Conservation (phyloP, 2,797 vertebrate genomes). For the Mormyrops attenuatus region DNA sequence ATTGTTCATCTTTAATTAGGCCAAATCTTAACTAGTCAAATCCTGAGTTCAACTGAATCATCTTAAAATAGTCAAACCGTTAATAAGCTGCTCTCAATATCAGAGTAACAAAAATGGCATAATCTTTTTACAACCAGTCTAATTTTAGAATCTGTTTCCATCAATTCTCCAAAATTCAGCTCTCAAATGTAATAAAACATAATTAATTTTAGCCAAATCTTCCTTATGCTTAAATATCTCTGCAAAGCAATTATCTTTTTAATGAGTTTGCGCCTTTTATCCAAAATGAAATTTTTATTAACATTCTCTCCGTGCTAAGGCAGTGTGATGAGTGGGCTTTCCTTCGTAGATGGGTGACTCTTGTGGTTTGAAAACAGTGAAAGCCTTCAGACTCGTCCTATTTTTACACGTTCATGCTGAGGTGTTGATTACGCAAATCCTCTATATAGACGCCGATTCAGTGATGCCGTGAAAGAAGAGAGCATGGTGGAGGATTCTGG, state of each 20-base stretch:
- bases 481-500: background rate
- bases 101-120: background rate
- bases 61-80: background rate
- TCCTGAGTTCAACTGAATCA: background rate
- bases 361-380: background rate
- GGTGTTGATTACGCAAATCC: slow-evolving; percentile 19
- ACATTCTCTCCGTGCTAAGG: background rate
- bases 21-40: background rate
- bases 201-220: slow-evolving; percentile 27
- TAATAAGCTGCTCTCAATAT: slow-evolving; percentile 8
- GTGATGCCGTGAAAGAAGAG: background rate
- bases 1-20: slow-evolving; percentile 9
- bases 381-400: background rate
- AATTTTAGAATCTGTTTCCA: slow-evolving; percentile 25
- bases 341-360: background rate
- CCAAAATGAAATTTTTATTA: slow-evolving; percentile 21
- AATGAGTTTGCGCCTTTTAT: slow-evolving; percentile 26
- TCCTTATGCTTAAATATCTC: slow-evolving; percentile 21
- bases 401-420: slow-evolving; percentile 8
- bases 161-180: slow-evolving; percentile 21
- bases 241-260: slow-evolving; percentile 28
- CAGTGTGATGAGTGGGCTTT: background rate
- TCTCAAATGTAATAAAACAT: slow-evolving; percentile 28
- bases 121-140: slow-evolving; percentile 18
- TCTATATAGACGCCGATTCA: background rate